Conservation (phyloP, 2,888 invertebrate species). For the Galerucella nymphaeae region DNA sequence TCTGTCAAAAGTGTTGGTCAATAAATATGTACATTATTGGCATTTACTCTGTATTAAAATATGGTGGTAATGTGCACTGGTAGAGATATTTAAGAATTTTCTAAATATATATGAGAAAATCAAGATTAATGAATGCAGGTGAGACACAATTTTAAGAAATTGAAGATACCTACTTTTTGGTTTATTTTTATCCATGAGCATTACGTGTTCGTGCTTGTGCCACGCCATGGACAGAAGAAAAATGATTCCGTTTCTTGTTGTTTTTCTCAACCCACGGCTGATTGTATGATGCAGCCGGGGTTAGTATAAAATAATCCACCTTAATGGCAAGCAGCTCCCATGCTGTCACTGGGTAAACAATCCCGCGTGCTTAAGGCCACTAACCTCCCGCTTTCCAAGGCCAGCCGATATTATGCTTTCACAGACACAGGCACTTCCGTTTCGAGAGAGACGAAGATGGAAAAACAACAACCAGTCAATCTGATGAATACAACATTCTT, state of each 20-base stretch:
- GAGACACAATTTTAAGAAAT: conserved; percentile 13
- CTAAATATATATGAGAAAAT: conserved; percentile 28
- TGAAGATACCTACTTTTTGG: conserved; percentile 72
- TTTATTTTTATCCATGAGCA: conserved; percentile 79
- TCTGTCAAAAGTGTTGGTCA: too few relatives aligned
- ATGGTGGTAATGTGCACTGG: conserved; percentile 5
- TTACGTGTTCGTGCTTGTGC: conserved; percentile 80
- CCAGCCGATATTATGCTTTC: conserved; percentile 61
- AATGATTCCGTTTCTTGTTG: conserved; percentile 25
- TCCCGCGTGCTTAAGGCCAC: conserved; percentile 65
- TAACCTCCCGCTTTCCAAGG: conserved; percentile 64
- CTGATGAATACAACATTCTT: conserved; percentile 50
- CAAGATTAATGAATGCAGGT: conserved; percentile 17
- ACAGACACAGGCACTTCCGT: conserved; percentile 61
- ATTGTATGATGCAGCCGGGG: conserved; percentile 43
- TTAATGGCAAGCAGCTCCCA: conserved; percentile 56
- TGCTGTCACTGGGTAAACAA: conserved; percentile 65
- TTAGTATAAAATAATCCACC: conserved; percentile 36
- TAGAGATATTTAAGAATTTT: conserved; percentile 19
- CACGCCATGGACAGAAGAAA: conserved; percentile 74
- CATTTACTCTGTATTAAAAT: background rate
- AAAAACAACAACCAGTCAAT: conserved; percentile 60
- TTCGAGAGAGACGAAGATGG: conserved; percentile 59
- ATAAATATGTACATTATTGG: too few relatives aligned
- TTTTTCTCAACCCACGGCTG: conserved; percentile 40